Conservation (phyloP, 1,140 invertebrate genomes). For the Drosophila nannoptera region DNA sequence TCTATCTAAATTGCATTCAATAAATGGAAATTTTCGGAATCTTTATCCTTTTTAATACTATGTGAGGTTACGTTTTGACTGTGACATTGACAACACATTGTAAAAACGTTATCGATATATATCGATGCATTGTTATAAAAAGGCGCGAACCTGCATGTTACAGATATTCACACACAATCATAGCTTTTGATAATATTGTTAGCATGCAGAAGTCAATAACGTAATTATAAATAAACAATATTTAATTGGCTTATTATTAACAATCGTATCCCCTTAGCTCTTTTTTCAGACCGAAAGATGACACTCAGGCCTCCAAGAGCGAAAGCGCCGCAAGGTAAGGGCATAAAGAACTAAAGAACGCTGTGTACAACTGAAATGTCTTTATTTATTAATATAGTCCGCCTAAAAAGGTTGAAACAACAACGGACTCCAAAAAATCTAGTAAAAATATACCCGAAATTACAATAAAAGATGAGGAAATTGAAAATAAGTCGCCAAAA, state of each 20-base stretch:
- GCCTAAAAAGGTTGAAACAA: background rate
- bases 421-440: too few species aligned
- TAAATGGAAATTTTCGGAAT: too few species aligned
- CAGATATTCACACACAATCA: conserved; percentile 9
- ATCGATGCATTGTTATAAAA: conserved; percentile 29
- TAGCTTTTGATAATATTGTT: conserved; percentile 6
- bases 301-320: background rate
- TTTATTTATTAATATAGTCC: background rate
- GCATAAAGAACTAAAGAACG: too few species aligned
- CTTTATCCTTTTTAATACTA: too few species aligned
- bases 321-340: conserved; percentile 39
- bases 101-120: background rate
- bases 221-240: conserved; percentile 37
- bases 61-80: background rate
- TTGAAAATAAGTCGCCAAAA: background rate
- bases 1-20: too few species aligned
- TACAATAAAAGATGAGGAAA: too few species aligned
- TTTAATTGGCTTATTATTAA: background rate
- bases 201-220: conserved; percentile 69
- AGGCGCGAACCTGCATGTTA: conserved; percentile 40
- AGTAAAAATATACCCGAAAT: background rate
- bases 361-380: too few species aligned
- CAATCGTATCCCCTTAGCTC: conserved; percentile 30
- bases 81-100: background rate
- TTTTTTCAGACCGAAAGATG: conserved; percentile 59